Conservation (phyloP, 2,797 vertebrate genomes). For the Ceryle rudis region DNA sequence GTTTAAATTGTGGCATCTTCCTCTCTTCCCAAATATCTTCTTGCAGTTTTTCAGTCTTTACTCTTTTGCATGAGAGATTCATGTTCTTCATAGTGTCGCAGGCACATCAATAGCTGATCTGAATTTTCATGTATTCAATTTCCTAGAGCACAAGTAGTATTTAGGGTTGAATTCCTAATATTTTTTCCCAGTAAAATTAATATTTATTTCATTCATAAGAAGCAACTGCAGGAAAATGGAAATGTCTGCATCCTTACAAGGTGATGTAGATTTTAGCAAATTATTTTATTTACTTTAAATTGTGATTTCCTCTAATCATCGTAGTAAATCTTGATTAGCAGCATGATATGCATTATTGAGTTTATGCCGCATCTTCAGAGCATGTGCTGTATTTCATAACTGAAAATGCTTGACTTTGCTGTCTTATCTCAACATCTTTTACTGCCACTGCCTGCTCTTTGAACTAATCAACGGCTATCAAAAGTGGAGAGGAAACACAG, state of each 20-base stretch:
- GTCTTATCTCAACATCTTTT: slow-evolving; percentile 17
- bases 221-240: background rate
- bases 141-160: background rate
- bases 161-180: background rate
- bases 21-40: background rate
- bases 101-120: background rate
- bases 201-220: background rate
- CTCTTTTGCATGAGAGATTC: background rate
- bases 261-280: background rate
- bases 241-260: background rate
- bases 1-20: background rate
- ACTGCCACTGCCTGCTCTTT: background rate
- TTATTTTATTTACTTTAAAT: background rate
- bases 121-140: background rate
- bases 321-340: background rate
- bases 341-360: background rate
- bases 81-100: background rate
- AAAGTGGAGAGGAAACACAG: background rate
- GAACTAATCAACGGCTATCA: background rate
- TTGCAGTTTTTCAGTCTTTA: background rate
- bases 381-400: background rate
- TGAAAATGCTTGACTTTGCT: background rate
- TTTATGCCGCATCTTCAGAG: background rate
- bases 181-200: background rate
- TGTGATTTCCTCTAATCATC: background rate